phyloP scores from a whole-genome alignment of 2,797 vertebrate species.

The Mycteria americana region DNA sequence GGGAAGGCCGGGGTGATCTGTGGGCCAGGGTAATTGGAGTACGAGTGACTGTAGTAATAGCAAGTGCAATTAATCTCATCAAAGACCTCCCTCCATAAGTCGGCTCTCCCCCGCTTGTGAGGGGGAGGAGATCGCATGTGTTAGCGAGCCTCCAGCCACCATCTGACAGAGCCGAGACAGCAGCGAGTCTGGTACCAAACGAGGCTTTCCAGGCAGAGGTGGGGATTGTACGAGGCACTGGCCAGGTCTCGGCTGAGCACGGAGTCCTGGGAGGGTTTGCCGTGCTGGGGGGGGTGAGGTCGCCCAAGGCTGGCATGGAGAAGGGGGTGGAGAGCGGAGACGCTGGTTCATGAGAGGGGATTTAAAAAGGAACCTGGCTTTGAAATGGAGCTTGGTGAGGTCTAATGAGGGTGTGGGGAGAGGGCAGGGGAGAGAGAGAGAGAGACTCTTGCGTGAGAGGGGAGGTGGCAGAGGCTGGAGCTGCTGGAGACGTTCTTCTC shows the following conservation, averaged over 20 bases:
- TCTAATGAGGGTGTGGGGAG: too few relatives aligned
- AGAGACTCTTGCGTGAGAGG: background rate
- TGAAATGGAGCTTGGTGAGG: background rate
- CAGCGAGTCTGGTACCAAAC: fast-evolving
- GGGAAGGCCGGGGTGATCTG: background rate
- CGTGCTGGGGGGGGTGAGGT: background rate
- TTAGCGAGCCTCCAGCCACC: background rate
- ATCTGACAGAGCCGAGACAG: fast-evolving
- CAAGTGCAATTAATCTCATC: background rate
- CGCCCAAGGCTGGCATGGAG: fast-evolving
- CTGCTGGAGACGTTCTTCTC: background rate
- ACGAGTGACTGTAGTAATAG: background rate
- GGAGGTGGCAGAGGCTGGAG: background rate
- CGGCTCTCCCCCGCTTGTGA: background rate
- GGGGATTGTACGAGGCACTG: background rate
- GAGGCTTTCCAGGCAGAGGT: background rate
- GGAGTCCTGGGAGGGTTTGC: background rate
- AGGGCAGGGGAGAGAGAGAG: background rate
- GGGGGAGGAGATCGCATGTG: background rate
- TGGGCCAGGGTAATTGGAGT: background rate
- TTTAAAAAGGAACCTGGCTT: background rate
- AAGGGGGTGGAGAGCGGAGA: fast-evolving
- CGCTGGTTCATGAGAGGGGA: background rate
- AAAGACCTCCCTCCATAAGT: background rate
- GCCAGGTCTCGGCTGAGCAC: background rate